A percentile compares a stretch with the other conserved stretches of the same genome.
Conservation (phyloP, 2,888 invertebrate genomes). For the Eupithecia inturbata region DNA sequence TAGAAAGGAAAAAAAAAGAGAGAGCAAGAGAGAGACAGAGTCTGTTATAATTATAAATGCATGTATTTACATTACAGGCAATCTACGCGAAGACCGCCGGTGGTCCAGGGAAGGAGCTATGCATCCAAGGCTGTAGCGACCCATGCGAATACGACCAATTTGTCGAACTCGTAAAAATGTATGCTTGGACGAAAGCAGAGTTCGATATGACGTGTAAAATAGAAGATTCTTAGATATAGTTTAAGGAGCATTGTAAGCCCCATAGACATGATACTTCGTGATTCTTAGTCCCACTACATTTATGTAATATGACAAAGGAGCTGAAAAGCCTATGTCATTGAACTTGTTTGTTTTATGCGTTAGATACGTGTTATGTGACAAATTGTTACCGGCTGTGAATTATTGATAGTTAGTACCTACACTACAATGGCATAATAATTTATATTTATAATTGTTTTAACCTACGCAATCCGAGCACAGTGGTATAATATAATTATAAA, state of each 20-base stretch:
- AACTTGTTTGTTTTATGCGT: not conserved
- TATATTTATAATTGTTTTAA: slow-evolving; percentile 1
- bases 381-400: slow-evolving; percentile 35
- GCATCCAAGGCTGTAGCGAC: slow-evolving; percentile 74
- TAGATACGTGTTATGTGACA: not conserved
- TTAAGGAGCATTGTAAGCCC: not conserved
- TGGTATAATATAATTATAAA: not conserved
- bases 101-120: slow-evolving; percentile 62
- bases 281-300: slow-evolving; percentile 1
- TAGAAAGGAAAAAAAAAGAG: not conserved
- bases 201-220: slow-evolving; percentile 53
- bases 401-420: not conserved
- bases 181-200: slow-evolving; percentile 56
- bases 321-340: not conserved
- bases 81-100: slow-evolving; percentile 75
- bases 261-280: too few species aligned
- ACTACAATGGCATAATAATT: slow-evolving; percentile 8
- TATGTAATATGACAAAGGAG: not conserved
- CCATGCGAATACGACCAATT: slow-evolving; percentile 82
- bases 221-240: slow-evolving; percentile 22
- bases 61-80: slow-evolving; percentile 62
- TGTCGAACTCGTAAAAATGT: slow-evolving; percentile 63
- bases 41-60: too few species aligned
- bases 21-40: too few species aligned
- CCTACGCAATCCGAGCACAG: not conserved